Base-by-base conservation (phyloP, 1,140 invertebrate species). In the Belonocnema kinseyi region DNA sequence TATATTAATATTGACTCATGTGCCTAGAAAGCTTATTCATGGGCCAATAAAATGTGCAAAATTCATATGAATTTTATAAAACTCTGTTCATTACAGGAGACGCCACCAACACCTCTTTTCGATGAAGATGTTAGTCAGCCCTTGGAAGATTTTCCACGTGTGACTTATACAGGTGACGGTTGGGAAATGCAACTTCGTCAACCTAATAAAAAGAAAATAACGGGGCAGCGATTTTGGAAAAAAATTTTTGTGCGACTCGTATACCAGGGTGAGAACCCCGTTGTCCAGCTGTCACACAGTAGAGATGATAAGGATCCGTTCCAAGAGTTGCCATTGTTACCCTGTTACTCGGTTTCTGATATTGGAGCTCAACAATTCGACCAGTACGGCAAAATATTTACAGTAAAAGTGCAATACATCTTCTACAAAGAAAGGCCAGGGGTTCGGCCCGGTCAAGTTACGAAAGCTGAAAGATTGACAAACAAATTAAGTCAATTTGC, bases 301-400 rank as follows among this genome's bases (percentile, higher is more conserved):
- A 94, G 94, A 70, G 94, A 94, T 8, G 97, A 99, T 87, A 97
- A 97, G 89, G 96, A 98, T 90, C 97, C 97, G 0, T 97, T 98
- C 88, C 96, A 98, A 92, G 97, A 99, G 92, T 92, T 99, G 58
- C 97, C 97, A 0, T 91, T 99, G 51, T 96, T 99, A 87, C 95
- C 97, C 8, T 98, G 97, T 86, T 98, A 99, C 88, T 98, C 97
- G 0, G 96, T 97, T 7, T 98, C 97, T 1, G 97, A 97, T 76
- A 96, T 97, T 16, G 95, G 95, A n/a, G 96, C 98, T 33, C 98
- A 99, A 91, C 98, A 99, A 90, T 99, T 97, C 89, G 99, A 99
- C 92, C 96, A 98, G 86, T 99, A 96, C 90, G 98, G 98, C 6
- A 99, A 99, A 92, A 99, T 99, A 83, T 99, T 99, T 91, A 99